Evolutionary conservation across 2,888 invertebrate genomes (phyloP).

Genomic region (Hirtodrosophila cameraria): DNA sequence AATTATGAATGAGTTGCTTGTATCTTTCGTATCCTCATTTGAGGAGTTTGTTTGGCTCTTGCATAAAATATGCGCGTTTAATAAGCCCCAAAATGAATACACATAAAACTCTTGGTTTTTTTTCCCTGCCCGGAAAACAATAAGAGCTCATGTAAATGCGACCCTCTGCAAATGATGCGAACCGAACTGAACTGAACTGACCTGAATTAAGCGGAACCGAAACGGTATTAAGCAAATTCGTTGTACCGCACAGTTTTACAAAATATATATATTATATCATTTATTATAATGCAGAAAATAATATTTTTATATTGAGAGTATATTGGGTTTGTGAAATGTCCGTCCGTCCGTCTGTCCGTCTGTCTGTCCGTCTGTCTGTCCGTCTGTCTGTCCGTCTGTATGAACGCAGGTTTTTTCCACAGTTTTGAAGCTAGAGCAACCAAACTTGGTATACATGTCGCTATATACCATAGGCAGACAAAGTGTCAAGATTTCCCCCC

Average conservation of each 20-base stretch:
- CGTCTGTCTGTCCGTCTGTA: too few species aligned
- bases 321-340: too few species aligned
- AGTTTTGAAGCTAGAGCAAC: too few species aligned
- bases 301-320: neutral
- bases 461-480: too few species aligned
- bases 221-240: constrained; percentile 47
- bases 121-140: constrained; percentile 32
- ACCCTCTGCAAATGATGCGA: constrained; percentile 21
- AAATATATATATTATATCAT: constrained; percentile 32
- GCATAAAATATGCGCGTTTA: constrained; percentile 77
- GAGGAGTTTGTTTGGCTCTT: constrained; percentile 34
- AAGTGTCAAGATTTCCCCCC: too few species aligned
- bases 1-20: constrained; percentile 55
- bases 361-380: too few species aligned
- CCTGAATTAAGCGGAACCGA: constrained; percentile 25
- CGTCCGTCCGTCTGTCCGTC: too few species aligned
- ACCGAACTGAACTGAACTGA: constrained; percentile 14
- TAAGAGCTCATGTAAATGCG: constrained; percentile 51
- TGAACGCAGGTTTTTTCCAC: too few species aligned
- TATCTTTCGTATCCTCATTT: constrained; percentile 24
- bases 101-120: neutral
- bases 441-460: too few species aligned
- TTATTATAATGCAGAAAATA: constrained; percentile 7
- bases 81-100: constrained; percentile 65
- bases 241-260: constrained; percentile 50